phyloP scores from a whole-genome alignment of 2,888 invertebrate genomes.

The Calephelis perditalis region DNA sequence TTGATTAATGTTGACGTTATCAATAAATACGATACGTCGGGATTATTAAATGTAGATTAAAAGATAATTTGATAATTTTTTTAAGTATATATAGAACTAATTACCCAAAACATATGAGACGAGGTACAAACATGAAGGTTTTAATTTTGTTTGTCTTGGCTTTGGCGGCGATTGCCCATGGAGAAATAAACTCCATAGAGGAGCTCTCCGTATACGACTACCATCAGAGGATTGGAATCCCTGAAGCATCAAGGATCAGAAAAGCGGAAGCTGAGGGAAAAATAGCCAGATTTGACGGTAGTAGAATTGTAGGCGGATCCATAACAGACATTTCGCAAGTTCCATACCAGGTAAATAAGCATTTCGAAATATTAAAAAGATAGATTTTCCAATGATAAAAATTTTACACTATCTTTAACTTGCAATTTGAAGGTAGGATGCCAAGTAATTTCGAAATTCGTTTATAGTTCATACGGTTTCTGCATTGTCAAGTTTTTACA shows the following conservation, averaged over 20 bases:
- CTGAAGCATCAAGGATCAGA: conserved; percentile 9
- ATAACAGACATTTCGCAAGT: conserved; percentile 14
- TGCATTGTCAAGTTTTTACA: too few relatives aligned
- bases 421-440: too few relatives aligned
- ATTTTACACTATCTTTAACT: too few relatives aligned
- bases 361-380: too few relatives aligned
- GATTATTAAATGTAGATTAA: too few relatives aligned
- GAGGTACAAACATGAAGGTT: conserved; percentile 27
- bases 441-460: too few relatives aligned
- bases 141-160: conserved; percentile 29
- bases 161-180: conserved; percentile 32
- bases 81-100: neutral
- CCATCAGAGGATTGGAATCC: conserved; percentile 42
- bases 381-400: too few relatives aligned
- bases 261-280: conserved; percentile 11
- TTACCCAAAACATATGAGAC: neutral
- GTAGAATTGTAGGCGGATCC: conserved; percentile 12
- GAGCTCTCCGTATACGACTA: conserved; percentile 39
- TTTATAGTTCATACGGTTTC: too few relatives aligned
- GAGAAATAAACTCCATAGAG: conserved; percentile 29
- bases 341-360: conserved; percentile 12
- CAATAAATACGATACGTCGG: too few relatives aligned
- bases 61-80: too few relatives aligned
- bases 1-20: too few relatives aligned
- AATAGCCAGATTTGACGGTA: neutral